Conservation (phyloP, 2,888 invertebrate genomes). For the Amiota minor region DNA sequence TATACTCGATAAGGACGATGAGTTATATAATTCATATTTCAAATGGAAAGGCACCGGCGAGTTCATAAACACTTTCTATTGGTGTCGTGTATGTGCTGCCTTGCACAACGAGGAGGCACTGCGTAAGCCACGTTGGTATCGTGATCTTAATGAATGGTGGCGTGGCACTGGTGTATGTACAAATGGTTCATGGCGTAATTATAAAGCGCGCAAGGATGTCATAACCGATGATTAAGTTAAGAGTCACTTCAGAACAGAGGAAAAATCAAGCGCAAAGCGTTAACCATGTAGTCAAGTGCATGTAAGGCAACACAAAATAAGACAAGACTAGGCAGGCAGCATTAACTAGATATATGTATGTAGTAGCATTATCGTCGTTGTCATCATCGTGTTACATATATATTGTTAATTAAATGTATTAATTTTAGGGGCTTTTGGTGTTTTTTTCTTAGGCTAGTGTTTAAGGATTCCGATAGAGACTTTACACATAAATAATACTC, state of each 20-base stretch:
- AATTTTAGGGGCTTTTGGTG: slow-evolving; percentile 22
- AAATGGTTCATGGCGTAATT: slow-evolving; percentile 80
- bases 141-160: slow-evolving; percentile 95
- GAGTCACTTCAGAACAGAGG: slow-evolving; percentile 49
- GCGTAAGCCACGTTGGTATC: slow-evolving; percentile 70
- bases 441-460: slow-evolving; percentile 46
- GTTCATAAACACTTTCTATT: slow-evolving; percentile 93
- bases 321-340: background rate
- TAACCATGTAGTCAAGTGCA: background rate
- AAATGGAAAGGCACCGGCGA: slow-evolving; percentile 95
- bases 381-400: slow-evolving; percentile 38
- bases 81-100: slow-evolving; percentile 79
- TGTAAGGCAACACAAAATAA: too few relatives aligned
- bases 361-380: slow-evolving; percentile 36
- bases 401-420: slow-evolving; percentile 45
- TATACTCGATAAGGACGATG: slow-evolving; percentile 88
- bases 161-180: slow-evolving; percentile 86
- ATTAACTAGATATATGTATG: slow-evolving; percentile 25
- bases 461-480: slow-evolving; percentile 26
- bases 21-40: slow-evolving; percentile 94
- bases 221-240: slow-evolving; percentile 71
- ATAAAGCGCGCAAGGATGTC: slow-evolving; percentile 73
- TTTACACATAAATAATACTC: slow-evolving; percentile 27
- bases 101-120: slow-evolving; percentile 74
- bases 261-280: background rate